A percentile compares a stretch with the other conserved stretches of the same genome.
Conservation (phyloP, 2,113 vertebrate species). For the Psilopsiagon aymara region DNA sequence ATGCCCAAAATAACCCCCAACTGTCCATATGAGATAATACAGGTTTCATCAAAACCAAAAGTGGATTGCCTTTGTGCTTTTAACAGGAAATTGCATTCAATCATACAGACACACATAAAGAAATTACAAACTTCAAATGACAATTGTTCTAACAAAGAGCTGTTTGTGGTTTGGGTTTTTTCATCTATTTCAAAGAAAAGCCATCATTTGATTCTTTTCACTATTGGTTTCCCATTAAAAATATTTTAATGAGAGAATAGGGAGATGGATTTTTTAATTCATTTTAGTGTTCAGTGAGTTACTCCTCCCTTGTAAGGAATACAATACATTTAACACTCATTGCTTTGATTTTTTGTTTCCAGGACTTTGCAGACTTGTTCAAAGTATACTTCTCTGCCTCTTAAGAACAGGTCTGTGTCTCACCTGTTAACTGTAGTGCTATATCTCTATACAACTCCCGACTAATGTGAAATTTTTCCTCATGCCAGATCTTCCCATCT, state of each 20-base stretch:
- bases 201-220: background rate
- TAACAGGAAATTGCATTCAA: background rate
- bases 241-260: background rate
- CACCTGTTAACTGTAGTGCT: conserved; percentile 84
- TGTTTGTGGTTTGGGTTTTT: background rate
- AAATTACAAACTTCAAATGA: background rate
- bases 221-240: background rate
- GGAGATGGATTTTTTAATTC: background rate
- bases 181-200: background rate
- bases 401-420: background rate
- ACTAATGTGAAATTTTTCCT: conserved; percentile 83
- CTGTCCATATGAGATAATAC: background rate
- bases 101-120: background rate
- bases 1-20: background rate
- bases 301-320: background rate
- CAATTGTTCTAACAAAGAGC: background rate
- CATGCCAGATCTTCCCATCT: conserved; percentile 87
- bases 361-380: background rate
- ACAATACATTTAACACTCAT: background rate
- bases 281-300: background rate
- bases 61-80: background rate
- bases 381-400: background rate
- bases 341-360: background rate
- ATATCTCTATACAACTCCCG: conserved; percentile 82
- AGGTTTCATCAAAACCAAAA: background rate